Evolutionary conservation across 2,888 invertebrate species (phyloP).

Genomic region (Eulithis testata): DNA sequence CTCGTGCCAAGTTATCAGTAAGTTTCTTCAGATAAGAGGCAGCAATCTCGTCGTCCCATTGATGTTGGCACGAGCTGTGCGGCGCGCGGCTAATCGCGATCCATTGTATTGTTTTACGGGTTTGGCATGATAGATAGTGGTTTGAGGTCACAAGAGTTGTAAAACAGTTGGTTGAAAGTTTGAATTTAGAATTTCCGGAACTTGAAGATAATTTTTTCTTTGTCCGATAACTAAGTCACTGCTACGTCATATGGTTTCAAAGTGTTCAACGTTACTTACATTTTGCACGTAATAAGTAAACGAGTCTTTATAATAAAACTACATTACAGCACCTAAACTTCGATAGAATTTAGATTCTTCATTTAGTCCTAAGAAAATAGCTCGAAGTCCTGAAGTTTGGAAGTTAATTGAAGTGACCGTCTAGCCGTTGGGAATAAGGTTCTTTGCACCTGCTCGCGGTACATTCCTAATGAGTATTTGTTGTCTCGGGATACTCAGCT

Average conservation of each 20-base stretch:
- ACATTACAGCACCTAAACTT: background rate
- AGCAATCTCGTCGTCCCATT: constrained; percentile 18
- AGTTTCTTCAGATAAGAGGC: constrained; percentile 23
- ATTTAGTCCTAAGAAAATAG: constrained; percentile 5
- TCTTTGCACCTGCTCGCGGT: constrained; percentile 22
- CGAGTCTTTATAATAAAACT: no score
- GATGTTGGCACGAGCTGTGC: constrained; percentile 11
- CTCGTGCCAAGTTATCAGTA: constrained; percentile 17
- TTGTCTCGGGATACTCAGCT: constrained; percentile 1
- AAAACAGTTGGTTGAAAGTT: background rate
- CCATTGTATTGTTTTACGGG: constrained; percentile 19
- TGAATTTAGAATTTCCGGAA: background rate
- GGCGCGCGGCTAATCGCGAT: constrained; percentile 19
- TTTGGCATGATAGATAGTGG: constrained; percentile 14
- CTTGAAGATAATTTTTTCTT: no score
- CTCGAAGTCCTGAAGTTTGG: constrained; percentile 14
- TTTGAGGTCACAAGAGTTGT: constrained; percentile 9
- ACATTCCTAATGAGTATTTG: constrained; percentile 20
- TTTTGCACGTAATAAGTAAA: background rate
- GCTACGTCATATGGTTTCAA: no score
- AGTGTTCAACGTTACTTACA: no score
- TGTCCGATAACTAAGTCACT: no score
- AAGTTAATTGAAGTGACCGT: constrained; percentile 23
- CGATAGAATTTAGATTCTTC: constrained; percentile 3
- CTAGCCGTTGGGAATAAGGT: constrained; percentile 5